Evolutionary conservation across 2,113 vertebrate species (phyloP), one percentile per base, ranked within the genome.

Genomic region (Leptodactylus fuscus): DNA sequence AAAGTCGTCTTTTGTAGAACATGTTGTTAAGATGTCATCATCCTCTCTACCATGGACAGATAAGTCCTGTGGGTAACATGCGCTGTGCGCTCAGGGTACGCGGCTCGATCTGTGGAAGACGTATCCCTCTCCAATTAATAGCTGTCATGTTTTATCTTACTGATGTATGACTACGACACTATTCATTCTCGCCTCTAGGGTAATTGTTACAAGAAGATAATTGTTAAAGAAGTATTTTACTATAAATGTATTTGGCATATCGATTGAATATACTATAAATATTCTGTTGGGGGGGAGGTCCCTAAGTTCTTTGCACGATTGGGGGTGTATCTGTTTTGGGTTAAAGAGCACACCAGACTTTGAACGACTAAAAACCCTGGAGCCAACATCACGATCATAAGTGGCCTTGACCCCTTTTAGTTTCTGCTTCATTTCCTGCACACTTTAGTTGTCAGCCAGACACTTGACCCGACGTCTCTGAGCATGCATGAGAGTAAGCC

Each of bases 81-180:
- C n/a, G 73, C n/a, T 29, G 27, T 32, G 1, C 11, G 2, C 48
- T 76, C 27, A 46, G 2, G 48, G 75, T 13, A 34, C 7, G 20
- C 16, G 10, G 18, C 49, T 77, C 20, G n/a, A 49, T 15, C 9
- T 53, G n/a, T 34, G 44, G 13, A 15, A 51, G 12, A 27, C 7
- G 0, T 76, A 27, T 76, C 46, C 24, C n/a, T 76, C 46, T 76
- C 41, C 48, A 77, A 32, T 53, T 38, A 55, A 53, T 34, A 22
- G 32, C 49, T 78, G 75, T 36, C 75, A 78, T 78, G 48, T 38
- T 51, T 49, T 51, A 75, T 77, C 48, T 24, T 18, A 32, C 5
- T 22, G 27, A 77, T 77, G 22, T 76, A 16, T 18, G 16, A 53
- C 24, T 34, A 41, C 41, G 48, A 51, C 29, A 51, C 74, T 76